Evolutionary conservation across 92 coral and sea anemone genomes (phyloP).

Genomic region (Diadumene lineata): DNA sequence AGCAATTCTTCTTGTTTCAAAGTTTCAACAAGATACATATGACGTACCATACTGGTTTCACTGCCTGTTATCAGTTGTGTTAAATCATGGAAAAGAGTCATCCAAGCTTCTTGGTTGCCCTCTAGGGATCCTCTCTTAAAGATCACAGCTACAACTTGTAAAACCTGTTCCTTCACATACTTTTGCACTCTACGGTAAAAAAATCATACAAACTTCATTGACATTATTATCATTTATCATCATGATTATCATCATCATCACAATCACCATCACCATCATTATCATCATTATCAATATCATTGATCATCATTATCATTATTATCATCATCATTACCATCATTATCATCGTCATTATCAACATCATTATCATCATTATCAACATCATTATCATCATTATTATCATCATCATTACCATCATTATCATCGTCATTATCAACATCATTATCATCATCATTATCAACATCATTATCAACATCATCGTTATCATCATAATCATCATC

Average conservation of each 20-base stretch:
- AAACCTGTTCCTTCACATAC: slow-evolving; percentile 89
- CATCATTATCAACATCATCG: not conserved
- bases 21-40: no score
- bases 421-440: not conserved
- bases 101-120: slow-evolving; percentile 42
- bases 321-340: not conserved
- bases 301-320: no score
- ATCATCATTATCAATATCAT: not conserved
- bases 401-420: not conserved
- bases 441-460: not conserved
- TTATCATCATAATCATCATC: not conserved
- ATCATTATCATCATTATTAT: not conserved
- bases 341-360: not conserved
- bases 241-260: not conserved
- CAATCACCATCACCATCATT: not conserved
- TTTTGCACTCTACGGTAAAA: slow-evolving; percentile 76
- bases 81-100: slow-evolving; percentile 68
- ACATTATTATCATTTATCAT: not conserved
- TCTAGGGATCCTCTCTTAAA: slow-evolving; percentile 91
- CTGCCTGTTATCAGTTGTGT: slow-evolving; percentile 67
- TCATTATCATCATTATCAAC: not conserved
- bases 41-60: slow-evolving; percentile 73
- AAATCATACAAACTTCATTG: not conserved
- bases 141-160: slow-evolving; percentile 90
- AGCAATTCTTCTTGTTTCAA: no score